phyloP scores from a whole-genome alignment of 2,888 invertebrate genomes.

The Rhamphomyia laevipes region DNA sequence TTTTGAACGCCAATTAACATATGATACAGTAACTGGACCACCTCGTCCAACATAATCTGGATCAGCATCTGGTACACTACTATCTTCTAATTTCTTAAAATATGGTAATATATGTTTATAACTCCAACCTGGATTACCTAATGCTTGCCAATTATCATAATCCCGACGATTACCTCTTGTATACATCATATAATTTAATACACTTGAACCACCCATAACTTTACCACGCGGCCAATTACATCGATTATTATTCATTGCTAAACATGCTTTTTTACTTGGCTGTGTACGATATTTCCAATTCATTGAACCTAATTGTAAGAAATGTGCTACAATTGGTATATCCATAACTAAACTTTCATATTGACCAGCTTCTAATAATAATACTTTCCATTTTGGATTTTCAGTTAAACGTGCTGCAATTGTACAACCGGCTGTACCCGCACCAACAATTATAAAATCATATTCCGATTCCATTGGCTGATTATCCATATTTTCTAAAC shows the following conservation, averaged over 20 bases:
- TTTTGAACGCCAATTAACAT: conserved; percentile 45
- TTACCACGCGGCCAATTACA: conserved; percentile 74
- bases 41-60: conserved; percentile 40
- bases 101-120: conserved; percentile 60
- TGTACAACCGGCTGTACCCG: conserved; percentile 69
- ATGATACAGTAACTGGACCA: conserved; percentile 45
- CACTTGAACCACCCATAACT: conserved; percentile 70
- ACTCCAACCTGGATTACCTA: conserved; percentile 64
- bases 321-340: conserved; percentile 59
- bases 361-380: conserved; percentile 62
- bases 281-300: conserved; percentile 77
- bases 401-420: conserved; percentile 63
- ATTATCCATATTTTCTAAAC: conserved; percentile 31
- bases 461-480: conserved; percentile 41
- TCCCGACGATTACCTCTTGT: conserved; percentile 58
- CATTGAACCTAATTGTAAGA: conserved; percentile 53
- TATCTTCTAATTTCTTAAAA: conserved; percentile 67
- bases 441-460: conserved; percentile 68
- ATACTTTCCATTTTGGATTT: conserved; percentile 49
- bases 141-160: conserved; percentile 61
- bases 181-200: conserved; percentile 72
- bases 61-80: conserved; percentile 43
- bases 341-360: conserved; percentile 64
- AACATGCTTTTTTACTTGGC: conserved; percentile 58
- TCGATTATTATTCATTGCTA: conserved; percentile 60